Percentiles rank a stretch among this genome's conserved stretches.
These are phyloP conservation scores for Cylas formicarius DNA, from an alignment of 1,140 invertebrate genomes.

Conservation along the genomic window DNA sequence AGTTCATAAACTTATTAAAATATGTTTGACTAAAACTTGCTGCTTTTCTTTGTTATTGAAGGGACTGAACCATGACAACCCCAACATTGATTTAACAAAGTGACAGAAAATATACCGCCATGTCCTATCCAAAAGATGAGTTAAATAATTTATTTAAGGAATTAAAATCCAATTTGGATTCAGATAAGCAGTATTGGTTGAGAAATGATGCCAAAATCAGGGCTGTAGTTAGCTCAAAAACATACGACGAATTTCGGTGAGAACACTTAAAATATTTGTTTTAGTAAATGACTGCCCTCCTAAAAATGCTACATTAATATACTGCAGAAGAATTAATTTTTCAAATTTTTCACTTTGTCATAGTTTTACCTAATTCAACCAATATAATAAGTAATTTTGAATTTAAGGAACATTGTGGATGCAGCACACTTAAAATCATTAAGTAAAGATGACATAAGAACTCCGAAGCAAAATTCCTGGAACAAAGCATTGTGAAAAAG, in stretches of 20 bases:
- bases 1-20: no score
- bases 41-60: neutral
- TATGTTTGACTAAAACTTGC: slow-evolving; percentile 1
- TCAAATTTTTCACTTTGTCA: no score
- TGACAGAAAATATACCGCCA: slow-evolving; percentile 5
- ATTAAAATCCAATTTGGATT: slow-evolving; percentile 40
- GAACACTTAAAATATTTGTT: slow-evolving; percentile 7
- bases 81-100: slow-evolving; percentile 2
- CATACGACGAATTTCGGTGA: slow-evolving; percentile 54
- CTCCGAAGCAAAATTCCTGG: slow-evolving; percentile 26
- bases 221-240: slow-evolving; percentile 48
- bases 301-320: no score
- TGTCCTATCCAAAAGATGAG: slow-evolving; percentile 12
- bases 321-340: no score
- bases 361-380: slow-evolving; percentile 12
- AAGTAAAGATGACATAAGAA: slow-evolving; percentile 34
- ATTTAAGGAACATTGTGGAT: slow-evolving; percentile 42
- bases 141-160: slow-evolving; percentile 40
- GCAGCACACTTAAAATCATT: slow-evolving; percentile 44
- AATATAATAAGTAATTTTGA: slow-evolving; percentile 21
- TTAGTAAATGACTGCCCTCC: no score
- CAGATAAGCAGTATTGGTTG: slow-evolving; percentile 49
- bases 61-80: no score
- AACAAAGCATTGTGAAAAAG: slow-evolving; percentile 19
- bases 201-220: slow-evolving; percentile 55